Evolutionary conservation across 2,113 vertebrate genomes (phyloP), one percentile per base, ranked within the genome.

Genomic region (Crotalus horridus): DNA sequence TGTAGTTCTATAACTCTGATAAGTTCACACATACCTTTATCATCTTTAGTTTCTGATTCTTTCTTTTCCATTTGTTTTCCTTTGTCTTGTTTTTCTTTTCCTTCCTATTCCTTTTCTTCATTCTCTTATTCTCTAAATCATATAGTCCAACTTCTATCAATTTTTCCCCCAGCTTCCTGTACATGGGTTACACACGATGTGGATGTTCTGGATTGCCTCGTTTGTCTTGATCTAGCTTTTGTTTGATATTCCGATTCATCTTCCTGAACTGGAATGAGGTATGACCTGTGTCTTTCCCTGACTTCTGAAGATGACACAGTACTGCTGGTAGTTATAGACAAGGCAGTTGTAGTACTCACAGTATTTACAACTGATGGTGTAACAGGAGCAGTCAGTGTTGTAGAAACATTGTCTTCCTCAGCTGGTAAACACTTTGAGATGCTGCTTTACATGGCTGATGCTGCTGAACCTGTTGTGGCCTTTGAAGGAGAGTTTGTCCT

Each of bases 191-290:
- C 99, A 0, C 99, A 99, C 99, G 99, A 99, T 29, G 99, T 99
- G 95, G 99, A 99, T 97, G 99, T 98, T 98, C 99, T 98, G 39
- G 99, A 99, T 97, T 99, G 99, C 93, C 99, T 98, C 90, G 99
- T 99, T 98, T 99, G 99, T 96, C 99, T 98, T 94, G 99, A 99
- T 95, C 99, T 98, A 96, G 99, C 99, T 98, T 99, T 99, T 98
- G 99, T 99, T 97, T 99, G 99, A 94, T 99, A 99, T 97, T 99
- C 99, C 0, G 98, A 99, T 94, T 99, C 99, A 98, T 99, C 99
- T 95, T 99, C 99, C 94, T 99, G 98, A 96, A 99, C 99, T 95
- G 99, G 99, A 96, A 99, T 99, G 97, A 99, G 98, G 97, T 99
- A 99, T 94, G 99, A 99, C 97, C 99, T 99, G 94, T 69, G 99